phyloP scores from a whole-genome alignment of 2,113 vertebrate species.

The Albula glossodonta region DNA sequence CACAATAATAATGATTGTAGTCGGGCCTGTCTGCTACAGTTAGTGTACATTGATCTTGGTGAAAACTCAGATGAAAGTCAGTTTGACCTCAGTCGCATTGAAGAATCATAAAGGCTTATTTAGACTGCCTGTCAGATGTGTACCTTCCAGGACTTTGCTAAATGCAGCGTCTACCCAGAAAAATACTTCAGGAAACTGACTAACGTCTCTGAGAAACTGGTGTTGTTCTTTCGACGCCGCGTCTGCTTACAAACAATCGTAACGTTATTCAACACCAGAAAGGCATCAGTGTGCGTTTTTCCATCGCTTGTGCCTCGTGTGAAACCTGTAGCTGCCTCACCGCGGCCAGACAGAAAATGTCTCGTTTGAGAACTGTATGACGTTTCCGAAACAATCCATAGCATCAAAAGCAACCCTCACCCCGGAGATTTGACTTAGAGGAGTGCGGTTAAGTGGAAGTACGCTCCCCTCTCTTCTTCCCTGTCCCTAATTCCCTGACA shows the following conservation, averaged over 20 bases:
- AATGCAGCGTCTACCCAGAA: conserved; percentile 12
- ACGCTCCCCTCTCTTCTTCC: background rate
- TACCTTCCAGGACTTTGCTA: background rate
- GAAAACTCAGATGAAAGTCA: background rate
- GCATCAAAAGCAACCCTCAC: background rate
- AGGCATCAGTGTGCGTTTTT: conserved; percentile 23
- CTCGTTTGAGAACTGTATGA: background rate
- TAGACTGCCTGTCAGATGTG: background rate
- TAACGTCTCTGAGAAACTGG: conserved; percentile 53
- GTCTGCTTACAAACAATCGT: conserved; percentile 48
- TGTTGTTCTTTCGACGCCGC: conserved; percentile 37
- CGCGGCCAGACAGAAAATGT: too few species aligned
- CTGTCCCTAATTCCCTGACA: background rate
- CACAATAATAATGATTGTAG: background rate
- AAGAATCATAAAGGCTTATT: background rate
- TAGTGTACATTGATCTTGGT: background rate
- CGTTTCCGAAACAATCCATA: background rate
- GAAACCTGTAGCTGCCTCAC: background rate
- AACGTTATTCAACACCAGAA: conserved; percentile 53
- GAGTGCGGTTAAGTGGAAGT: background rate
- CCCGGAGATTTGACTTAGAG: background rate
- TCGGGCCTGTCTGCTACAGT: background rate
- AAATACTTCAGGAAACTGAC: conserved; percentile 54
- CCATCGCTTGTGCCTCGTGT: background rate
- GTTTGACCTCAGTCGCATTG: background rate